Evolutionary conservation across 1,140 invertebrate species (phyloP).

Genomic region (Archivesica marissinica): DNA sequence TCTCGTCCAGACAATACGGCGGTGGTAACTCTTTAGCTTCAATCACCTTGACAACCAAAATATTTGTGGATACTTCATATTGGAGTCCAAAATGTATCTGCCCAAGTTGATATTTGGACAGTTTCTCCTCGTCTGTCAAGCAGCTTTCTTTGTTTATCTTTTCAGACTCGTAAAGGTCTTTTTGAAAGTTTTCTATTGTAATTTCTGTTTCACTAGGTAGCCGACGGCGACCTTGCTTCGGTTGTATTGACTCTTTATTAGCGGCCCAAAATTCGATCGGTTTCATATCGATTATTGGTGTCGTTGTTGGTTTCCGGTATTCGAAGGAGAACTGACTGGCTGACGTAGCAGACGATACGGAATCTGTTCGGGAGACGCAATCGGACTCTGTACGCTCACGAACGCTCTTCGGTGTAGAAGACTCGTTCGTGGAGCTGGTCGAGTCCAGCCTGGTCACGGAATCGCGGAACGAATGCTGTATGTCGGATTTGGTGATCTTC

Average conservation of each 20-base stretch:
- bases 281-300: constrained; percentile 84
- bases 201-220: constrained; percentile 82
- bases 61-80: constrained; percentile 82
- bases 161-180: constrained; percentile 81
- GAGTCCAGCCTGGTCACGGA: constrained; percentile 74
- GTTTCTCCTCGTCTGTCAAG: constrained; percentile 82
- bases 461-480: constrained; percentile 73
- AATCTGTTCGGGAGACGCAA: constrained; percentile 75
- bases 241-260: constrained; percentile 83
- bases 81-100: constrained; percentile 83
- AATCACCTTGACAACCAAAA: constrained; percentile 83
- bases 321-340: constrained; percentile 69
- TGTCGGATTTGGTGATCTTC: constrained; percentile 71
- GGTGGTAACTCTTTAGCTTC: constrained; percentile 83
- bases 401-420: constrained; percentile 60
- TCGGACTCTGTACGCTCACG: constrained; percentile 76
- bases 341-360: constrained; percentile 75
- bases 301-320: constrained; percentile 73
- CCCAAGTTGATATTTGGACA: constrained; percentile 81
- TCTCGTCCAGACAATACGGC: constrained; percentile 82
- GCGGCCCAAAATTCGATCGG: constrained; percentile 85
- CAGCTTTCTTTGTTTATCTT: constrained; percentile 71
- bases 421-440: constrained; percentile 75
- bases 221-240: constrained; percentile 74
- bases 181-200: constrained; percentile 81